Evolutionary conservation across 2,888 invertebrate species (phyloP), one percentile per base, ranked within the genome.

Genomic region (Leptinotarsa haldemani): DNA sequence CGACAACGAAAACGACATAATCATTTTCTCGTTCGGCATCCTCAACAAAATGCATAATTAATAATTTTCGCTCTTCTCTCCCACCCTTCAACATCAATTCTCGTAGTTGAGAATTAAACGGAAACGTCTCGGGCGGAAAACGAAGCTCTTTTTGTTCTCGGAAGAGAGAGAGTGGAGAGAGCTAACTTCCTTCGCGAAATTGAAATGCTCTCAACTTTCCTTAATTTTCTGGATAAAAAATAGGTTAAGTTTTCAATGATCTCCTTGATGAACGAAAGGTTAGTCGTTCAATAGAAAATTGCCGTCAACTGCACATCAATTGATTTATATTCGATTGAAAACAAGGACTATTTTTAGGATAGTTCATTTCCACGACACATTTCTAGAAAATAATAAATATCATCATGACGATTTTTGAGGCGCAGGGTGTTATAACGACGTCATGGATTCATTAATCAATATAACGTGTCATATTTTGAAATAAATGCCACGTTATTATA

Each of bases 21-120:
- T 18, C 25, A 61, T 61, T 61, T 61, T 61, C 61, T 61, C 30
- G 61, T 61, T 22, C 30, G 9, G 30, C 61, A 40, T 30, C 40
- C 61, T 40, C 61, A 25, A 30, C 61, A 30, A 30, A 61, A 61
- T 61, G 61, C 61, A 61, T 61, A 61, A 61, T 61, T 61, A 61
- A 61, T 61, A 61, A 40, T 25, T 22, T 25, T 58, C 61, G 4
- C 12, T 7, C 40, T 4, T 61, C 61, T 61, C 40, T 25, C 40
- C 1, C n/a, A 9, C 5, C n/a, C 9, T n/a, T 56, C 56, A 3
- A 30, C 40, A 9, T 61, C 61, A 30, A 9, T 16, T 25, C 40
- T 61, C n/a, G 40, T 40, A 61, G 30, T 61, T 30, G 18, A 40
- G 61, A 61, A 61, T 30, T 30, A 61, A 61, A 61, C 61, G 61